Evolutionary conservation across 2,888 invertebrate genomes (phyloP), one percentile per base, ranked within the genome.

Genomic region (Apoderus coryli): DNA sequence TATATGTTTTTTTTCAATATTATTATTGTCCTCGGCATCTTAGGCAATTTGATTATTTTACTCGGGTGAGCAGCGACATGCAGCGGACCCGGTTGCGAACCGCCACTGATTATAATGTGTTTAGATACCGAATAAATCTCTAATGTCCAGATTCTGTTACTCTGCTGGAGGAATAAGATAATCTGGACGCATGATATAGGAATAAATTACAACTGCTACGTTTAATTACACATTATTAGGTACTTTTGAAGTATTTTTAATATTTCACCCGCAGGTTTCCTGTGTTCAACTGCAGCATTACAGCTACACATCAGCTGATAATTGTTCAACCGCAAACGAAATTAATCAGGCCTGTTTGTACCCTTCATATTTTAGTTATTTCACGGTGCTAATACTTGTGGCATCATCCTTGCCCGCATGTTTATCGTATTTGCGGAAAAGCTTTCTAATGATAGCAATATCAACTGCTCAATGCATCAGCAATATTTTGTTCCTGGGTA

Each of bases 321-420:
- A 56, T 34, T 56, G 55, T 40, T 50, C 54, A 11, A 33, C 44
- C 15, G 43, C 47, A 3, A 49, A 48, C 14, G 55, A 54, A 27
- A 56, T 59, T 34, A 52, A 57, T 14, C 47, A 54, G 4, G 54
- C 57, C 14, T 76, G 75, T 47, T 60, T 70, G 19, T 75, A 74
- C 53, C 79, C 80, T 22, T 76, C 76, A 26, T 81, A 80, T 54
- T 72, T 78, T 54, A 71, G 75, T 40, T 72, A 75, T 53, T 74
- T 75, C 52, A 68, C 69, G 28, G 71, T 77, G 28, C 59, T 80
- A 35, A 72, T 76, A 34, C 54, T 81, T 35, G 65, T 80, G 35
- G 72, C 73, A 3, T 67, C 74, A 27, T 72, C 79, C 12, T 67
- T 79, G 44, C 71, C 80, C 38, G 71, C 75, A 2, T 76, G 78